Evolutionary conservation across 2,888 invertebrate species (phyloP), one percentile per base, ranked within the genome.

Genomic region (Drosophila anceps): DNA sequence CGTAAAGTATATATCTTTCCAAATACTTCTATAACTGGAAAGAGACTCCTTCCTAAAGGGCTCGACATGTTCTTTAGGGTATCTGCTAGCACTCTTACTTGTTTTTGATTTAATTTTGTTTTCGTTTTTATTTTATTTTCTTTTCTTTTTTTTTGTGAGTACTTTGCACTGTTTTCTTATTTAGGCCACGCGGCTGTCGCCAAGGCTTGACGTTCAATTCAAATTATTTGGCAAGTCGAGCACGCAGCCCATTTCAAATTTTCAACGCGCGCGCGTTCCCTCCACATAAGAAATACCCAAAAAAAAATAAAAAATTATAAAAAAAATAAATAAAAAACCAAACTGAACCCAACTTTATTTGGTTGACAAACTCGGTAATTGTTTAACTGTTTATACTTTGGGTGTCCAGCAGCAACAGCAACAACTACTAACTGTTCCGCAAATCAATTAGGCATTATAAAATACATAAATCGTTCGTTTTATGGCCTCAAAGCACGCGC

Each of bases 161-260:
- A 66, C 60, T 61, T 70, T 72, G 73, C 55, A 65, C 72, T 51
- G 59, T 60, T 72, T 76, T 75, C 41, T 84, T 90, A 90, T 86
- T 90, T 86, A 90, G 86, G 90, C 81, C 86, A 88, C 79, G 85
- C 62, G 54, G 57, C 55, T 39, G 62, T 29, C 44, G 69, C 63
- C 88, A 86, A 86, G 86, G 86, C 83, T 86, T 71, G 50, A 29
- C 73, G 71, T 55, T 67, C 69, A 54, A 65, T 71, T 61, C 69
- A 66, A 67, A 75, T 70, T 79, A 80, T 84, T 86, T 89, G 77
- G 71, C 89, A 87, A 85, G 87, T 84, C 73, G 70, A 31, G 77
- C 82, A 84, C 84, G 89, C 82, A 73, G 66, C 64, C 79, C 89
- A 84, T 87, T 81, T 84, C 73, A 89, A 89, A 79, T 81, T 77